These are phyloP conservation scores for Argyrosomus regius DNA, from an alignment of 2,797 vertebrate species.

Conservation along the genomic window DNA sequence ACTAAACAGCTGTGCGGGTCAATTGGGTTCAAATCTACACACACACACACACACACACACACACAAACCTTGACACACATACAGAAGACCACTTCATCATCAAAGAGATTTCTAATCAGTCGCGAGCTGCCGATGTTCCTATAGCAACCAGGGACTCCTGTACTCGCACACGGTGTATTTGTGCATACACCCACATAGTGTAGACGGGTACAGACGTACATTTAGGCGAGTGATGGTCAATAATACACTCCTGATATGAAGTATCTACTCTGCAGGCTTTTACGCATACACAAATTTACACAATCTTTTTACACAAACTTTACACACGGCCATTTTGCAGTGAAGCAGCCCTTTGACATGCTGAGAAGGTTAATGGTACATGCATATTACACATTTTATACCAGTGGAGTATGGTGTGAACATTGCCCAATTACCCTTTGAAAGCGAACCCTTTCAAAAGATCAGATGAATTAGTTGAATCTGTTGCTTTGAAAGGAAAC, in stretches of 20 bases:
- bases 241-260: background rate
- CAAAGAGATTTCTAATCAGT: conserved; percentile 60
- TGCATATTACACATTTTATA: conserved; percentile 7
- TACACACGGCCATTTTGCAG: background rate
- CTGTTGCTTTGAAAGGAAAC: conserved; percentile 27
- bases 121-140: conserved; percentile 55
- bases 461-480: conserved; percentile 47
- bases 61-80: conserved; percentile 4
- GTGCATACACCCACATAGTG: conserved; percentile 13
- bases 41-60: conserved; percentile 3
- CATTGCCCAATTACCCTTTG: conserved; percentile 31
- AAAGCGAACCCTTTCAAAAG: conserved; percentile 37
- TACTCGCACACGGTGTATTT: conserved; percentile 14
- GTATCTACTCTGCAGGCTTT: background rate
- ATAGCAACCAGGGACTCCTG: conserved; percentile 62
- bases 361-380: conserved; percentile 26
- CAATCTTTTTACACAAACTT: no score
- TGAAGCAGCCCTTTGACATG: conserved; percentile 20
- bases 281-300: background rate
- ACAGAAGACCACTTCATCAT: conserved; percentile 54
- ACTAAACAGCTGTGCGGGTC: background rate
- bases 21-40: background rate
- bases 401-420: background rate
- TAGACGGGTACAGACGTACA: background rate
- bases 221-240: background rate